Evolutionary conservation across 2,888 invertebrate genomes (phyloP), one percentile per base, ranked within the genome.

Genomic region (Cryptophagus acutangulus): DNA sequence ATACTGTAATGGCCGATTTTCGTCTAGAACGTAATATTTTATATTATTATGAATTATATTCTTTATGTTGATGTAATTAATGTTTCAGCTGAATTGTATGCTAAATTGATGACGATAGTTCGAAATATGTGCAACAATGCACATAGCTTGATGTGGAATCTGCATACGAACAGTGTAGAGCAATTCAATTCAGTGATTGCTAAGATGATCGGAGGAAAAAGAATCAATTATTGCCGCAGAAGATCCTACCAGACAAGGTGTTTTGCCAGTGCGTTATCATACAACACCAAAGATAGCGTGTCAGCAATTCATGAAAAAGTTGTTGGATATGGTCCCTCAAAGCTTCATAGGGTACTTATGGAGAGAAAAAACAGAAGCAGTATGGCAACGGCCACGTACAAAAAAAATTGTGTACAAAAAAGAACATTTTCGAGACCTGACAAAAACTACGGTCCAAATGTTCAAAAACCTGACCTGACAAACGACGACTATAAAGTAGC

Each of bases 241-340:
- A 34, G 34, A 16, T 34, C 34, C 9, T 39, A 35, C 16, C 33
- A 39, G n/a, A 14, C 20, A 24, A 39, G 39, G 25, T 34, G 33
- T 33, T 16, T 9, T 34, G 34, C 18, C 18, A 12, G 35, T 2
- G 36, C 28, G 8, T 28, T 40, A 15, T 24, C 40, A 2, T 15
- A 15, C 8, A 40, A 40, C 25, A 36, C 25, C 17, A 40, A 40
- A 16, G 36, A 25, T 34, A 33, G 15, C 16, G 13, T 36, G 18
- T 17, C n/a, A 13, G 8, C 14, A 28, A 6, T 40, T 9, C 29
- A 20, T 17, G 29, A 40, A 29, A 18, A 12, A 13, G 9, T 36
- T 17, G 18, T 12, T 28, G 17, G 24, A 10, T 9, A 17, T 6
- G 28, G 36, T 17, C 36, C 40, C 6, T n/a, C 10, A 13, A 28